phyloP scores from a whole-genome alignment of 2,113 vertebrate genomes.

The Gambusia affinis region DNA sequence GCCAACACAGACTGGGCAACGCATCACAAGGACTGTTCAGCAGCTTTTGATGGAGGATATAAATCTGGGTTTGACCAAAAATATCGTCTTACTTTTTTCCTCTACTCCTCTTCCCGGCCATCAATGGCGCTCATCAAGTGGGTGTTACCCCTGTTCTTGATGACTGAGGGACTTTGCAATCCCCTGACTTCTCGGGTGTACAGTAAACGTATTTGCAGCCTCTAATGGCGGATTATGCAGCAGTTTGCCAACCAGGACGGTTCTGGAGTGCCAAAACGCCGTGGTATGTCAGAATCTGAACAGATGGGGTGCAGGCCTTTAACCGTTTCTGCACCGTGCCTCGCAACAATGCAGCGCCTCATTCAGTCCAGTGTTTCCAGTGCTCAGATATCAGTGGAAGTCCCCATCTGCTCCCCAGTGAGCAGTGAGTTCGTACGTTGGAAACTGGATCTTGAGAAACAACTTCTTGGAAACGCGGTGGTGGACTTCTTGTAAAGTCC shows the following conservation, averaged over 20 bases:
- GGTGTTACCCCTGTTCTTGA: constrained; percentile 2
- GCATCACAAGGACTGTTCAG: constrained; percentile 36
- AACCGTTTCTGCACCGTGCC: constrained; percentile 16
- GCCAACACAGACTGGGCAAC: constrained; percentile 42
- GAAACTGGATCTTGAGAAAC: constrained; percentile 43
- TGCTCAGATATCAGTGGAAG: constrained; percentile 64
- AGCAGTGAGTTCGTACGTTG: constrained; percentile 9
- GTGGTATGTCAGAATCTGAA: neutral
- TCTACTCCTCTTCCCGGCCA: neutral
- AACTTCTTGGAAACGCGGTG: constrained; percentile 25
- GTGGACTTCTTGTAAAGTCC: constrained; percentile 5
- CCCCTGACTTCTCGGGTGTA: constrained; percentile 4
- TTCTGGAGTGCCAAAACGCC: constrained; percentile 12
- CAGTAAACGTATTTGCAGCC: constrained; percentile 11
- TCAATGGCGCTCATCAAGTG: constrained; percentile 3
- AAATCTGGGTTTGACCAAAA: constrained; percentile 42
- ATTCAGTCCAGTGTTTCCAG: constrained; percentile 24
- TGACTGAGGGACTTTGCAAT: constrained; percentile 2
- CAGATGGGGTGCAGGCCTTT: constrained; percentile 25
- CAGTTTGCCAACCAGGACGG: neutral
- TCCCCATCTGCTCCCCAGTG: constrained; percentile 39
- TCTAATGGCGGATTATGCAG: constrained; percentile 12
- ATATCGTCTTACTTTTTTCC: constrained; percentile 32
- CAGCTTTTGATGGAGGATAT: constrained; percentile 30
- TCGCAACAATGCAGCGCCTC: constrained; percentile 37